Evolutionary conservation across 2,888 invertebrate genomes (phyloP).

Genomic region (Pseudococcus longispinus): DNA sequence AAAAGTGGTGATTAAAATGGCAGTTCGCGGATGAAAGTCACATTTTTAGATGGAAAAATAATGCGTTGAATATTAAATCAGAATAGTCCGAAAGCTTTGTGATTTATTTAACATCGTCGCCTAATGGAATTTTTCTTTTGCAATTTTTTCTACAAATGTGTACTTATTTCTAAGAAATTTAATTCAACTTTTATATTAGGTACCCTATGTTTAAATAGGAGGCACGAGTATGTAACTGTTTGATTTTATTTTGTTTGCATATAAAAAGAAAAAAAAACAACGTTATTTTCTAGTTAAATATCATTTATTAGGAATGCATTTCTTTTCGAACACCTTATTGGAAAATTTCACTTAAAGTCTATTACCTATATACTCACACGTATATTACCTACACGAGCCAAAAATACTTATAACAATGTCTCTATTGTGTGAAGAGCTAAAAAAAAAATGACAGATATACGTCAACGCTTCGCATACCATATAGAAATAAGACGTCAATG

Average conservation of each 20-base stretch:
- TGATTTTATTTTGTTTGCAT: no score
- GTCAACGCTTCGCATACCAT: not conserved
- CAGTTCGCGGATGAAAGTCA: conserved; percentile 29
- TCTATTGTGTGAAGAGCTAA: conserved; percentile 3
- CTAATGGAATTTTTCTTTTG: not conserved
- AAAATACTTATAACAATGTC: not conserved
- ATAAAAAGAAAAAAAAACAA: no score
- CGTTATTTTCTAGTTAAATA: no score
- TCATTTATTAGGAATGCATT: not conserved
- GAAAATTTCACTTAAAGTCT: not conserved
- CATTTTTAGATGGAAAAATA: conserved; percentile 33
- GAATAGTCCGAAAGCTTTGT: conserved; percentile 7
- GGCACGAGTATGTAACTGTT: no score
- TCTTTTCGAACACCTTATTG: not conserved
- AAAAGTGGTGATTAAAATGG: conserved; percentile 35
- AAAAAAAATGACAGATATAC: conserved; percentile 29
- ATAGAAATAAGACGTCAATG: conserved; percentile 13
- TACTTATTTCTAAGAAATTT: not conserved
- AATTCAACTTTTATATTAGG: no score
- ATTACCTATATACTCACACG: not conserved
- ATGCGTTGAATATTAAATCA: conserved; percentile 18
- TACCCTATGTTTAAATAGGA: no score
- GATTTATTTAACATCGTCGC: not conserved
- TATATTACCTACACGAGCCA: not conserved
- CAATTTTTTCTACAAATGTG: not conserved